Evolutionary conservation across 2,888 invertebrate genomes (phyloP), one percentile per base, ranked within the genome.

Genomic region (Pyrgus malvae): DNA sequence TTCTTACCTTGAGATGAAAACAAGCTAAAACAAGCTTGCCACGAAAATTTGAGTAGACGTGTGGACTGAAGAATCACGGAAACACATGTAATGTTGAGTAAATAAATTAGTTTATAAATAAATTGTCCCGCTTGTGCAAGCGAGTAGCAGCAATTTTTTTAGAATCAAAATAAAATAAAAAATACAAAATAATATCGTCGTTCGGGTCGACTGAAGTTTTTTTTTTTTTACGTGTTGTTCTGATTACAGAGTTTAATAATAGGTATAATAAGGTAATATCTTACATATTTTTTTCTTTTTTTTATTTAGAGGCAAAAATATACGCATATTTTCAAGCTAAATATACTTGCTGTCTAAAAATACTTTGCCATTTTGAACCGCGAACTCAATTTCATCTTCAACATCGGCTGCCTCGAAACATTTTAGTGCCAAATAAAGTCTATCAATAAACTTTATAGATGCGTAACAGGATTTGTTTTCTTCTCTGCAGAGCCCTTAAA

Each of bases 371-470:
- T 53, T 45, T 53, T 45, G 45, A 53, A 38, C 21, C 21, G 27
- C 2, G 11, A 54, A 25, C 46, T 21, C 14, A 25, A 14, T 27
- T 48, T 57, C 46, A 57, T 58, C 62, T 51, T 48, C 44, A 50
- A 60, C 59, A 56, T 64, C 58, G 57, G 64, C 61, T 59, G 58
- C 57, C 58, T 61, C 57, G 60, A 55, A 63, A 66, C 59, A 65
- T 66, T 67, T 69, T 67, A 66, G 64, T 68, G 57, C 51, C 62
- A 56, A 64, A 64, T 65, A 67, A 66, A 62, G 60, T 64, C 60
- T 64, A 67, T 65, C 64, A 65, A 68, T 65, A 66, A 66, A 65
- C 48, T 69, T 68, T 69, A 68, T 66, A 55, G 56, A 62, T 59
- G 33, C 59, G 57, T 65, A 60, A 61, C 58, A 60, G 53, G 55